phyloP scores from a whole-genome alignment of 2,888 invertebrate species.

The Phytoseiulus persimilis region DNA sequence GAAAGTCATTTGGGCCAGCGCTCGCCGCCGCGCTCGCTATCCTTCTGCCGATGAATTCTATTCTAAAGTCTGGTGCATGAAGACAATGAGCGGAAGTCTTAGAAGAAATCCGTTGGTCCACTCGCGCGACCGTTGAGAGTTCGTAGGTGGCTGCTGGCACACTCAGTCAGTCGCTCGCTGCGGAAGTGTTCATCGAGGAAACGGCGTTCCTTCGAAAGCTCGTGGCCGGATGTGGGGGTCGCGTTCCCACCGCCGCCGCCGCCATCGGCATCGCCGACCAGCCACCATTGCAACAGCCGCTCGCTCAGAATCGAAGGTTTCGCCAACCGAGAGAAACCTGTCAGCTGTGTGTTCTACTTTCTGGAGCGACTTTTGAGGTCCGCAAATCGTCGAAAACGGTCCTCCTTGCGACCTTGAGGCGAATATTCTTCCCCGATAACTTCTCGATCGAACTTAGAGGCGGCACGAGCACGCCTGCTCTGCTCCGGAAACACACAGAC shows the following conservation, averaged over 20 bases:
- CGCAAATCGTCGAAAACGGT: neutral
- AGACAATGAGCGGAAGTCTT: neutral
- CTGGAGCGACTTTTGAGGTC: neutral
- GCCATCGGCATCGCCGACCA: neutral
- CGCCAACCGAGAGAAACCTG: neutral
- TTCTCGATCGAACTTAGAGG: neutral
- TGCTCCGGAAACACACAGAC: too few relatives aligned
- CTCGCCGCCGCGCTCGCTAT: neutral
- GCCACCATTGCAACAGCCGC: neutral
- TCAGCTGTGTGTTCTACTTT: neutral
- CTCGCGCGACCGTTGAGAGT: conserved; percentile 5
- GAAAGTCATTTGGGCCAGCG: neutral
- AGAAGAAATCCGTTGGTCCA: neutral
- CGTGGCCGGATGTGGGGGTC: conserved; percentile 5
- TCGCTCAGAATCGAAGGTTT: neutral
- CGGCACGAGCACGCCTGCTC: neutral
- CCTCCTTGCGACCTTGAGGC: neutral
- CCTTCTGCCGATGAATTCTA: neutral
- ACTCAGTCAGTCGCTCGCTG: neutral
- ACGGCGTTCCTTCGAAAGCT: neutral
- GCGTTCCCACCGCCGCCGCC: neutral
- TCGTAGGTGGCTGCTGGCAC: neutral
- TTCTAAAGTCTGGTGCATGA: neutral
- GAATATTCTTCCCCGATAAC: neutral
- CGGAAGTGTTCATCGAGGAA: neutral